phyloP scores from a whole-genome alignment of 2,113 vertebrate species.

The Ceyx margarethae region DNA sequence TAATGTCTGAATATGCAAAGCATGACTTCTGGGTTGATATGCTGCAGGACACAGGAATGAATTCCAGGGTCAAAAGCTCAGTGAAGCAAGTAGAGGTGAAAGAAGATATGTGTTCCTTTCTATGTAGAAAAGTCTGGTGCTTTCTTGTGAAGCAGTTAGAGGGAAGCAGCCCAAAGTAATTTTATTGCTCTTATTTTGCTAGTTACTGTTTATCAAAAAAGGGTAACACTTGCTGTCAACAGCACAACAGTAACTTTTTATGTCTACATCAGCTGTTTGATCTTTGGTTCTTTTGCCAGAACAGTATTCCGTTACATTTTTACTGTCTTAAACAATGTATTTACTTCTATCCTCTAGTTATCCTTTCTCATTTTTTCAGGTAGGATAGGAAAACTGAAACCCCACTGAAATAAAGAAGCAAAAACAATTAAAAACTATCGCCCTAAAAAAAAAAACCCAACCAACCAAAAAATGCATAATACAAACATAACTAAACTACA shows the following conservation, averaged over 20 bases:
- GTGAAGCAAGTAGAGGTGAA: background rate
- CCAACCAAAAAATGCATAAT: no score
- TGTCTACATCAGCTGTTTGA: background rate
- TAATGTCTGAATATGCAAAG: background rate
- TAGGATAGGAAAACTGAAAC: background rate
- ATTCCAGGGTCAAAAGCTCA: background rate
- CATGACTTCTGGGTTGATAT: background rate
- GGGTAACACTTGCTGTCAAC: background rate
- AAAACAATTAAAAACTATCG: background rate
- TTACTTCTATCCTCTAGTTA: slow-evolving; percentile 42
- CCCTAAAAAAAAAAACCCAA: background rate
- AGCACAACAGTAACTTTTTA: background rate
- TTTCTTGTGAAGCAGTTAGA: background rate
- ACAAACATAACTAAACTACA: no score
- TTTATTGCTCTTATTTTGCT: background rate
- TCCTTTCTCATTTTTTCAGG: slow-evolving; percentile 56
- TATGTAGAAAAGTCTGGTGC: background rate
- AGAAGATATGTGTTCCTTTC: background rate
- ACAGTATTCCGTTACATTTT: slow-evolving; percentile 19
- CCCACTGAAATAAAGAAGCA: background rate
- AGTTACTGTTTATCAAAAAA: background rate
- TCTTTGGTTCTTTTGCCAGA: background rate
- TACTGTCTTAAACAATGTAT: slow-evolving; percentile 40
- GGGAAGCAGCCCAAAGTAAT: background rate
- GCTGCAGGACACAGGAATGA: background rate